These are phyloP conservation scores for Leucoma salicis DNA, from an alignment of 2,888 invertebrate species.

Conservation along the genomic window DNA sequence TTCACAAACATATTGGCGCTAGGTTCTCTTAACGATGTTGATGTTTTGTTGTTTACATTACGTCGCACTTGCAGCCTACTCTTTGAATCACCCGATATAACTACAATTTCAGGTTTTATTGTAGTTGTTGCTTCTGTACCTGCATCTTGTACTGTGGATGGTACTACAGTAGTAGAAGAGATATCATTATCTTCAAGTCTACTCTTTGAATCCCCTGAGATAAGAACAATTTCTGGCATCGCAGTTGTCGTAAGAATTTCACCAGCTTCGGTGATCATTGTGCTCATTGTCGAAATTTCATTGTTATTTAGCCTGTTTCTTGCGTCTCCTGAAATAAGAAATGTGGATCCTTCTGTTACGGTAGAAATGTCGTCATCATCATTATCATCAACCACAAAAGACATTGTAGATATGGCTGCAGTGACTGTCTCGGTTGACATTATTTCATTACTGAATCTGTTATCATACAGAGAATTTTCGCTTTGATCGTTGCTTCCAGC, in stretches of 20 bases:
- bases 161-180: background rate
- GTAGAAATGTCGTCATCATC: background rate
- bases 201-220: background rate
- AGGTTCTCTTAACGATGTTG: background rate
- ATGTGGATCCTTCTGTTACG: background rate
- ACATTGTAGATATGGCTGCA: background rate
- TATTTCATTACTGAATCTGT: background rate
- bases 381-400: conserved; percentile 2
- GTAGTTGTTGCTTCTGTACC: background rate
- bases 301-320: background rate
- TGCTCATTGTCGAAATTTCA: conserved; percentile 1
- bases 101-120: background rate
- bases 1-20: conserved; percentile 2
- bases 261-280: background rate
- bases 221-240: conserved; percentile 2
- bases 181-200: background rate
- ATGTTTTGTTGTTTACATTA: conserved; percentile 4
- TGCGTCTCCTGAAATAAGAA: background rate
- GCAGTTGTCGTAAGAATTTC: background rate
- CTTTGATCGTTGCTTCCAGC: background rate
- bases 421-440: background rate
- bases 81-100: conserved; percentile 3
- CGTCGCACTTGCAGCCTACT: conserved; percentile 8
- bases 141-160: conserved; percentile 1
- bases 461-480: background rate